Evolutionary conservation across 2,888 invertebrate species (phyloP).

Genomic region (Parnassius orleans): DNA sequence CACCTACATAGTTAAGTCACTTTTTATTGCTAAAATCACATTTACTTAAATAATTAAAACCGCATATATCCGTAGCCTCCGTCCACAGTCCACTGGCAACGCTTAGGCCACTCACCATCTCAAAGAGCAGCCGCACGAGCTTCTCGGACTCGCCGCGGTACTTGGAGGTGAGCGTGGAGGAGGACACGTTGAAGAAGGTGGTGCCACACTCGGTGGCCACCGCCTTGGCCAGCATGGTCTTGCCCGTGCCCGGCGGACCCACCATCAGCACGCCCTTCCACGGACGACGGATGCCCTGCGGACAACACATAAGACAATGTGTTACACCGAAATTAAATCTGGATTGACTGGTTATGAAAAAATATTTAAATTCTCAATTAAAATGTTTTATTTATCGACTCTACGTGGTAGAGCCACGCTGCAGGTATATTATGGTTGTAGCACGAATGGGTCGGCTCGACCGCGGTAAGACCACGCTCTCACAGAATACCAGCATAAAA

Average conservation of each 20-base stretch:
- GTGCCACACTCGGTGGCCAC: conserved; percentile 99
- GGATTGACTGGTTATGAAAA: no score
- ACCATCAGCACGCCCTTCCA: conserved; percentile 99
- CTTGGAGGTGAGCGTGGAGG: conserved; percentile 98
- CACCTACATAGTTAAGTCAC: not conserved
- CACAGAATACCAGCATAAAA: no score
- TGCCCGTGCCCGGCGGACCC: conserved; percentile 95
- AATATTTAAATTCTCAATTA: no score
- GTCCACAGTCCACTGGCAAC: not conserved
- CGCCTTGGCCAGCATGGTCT: conserved; percentile 98
- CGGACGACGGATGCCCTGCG: conserved; percentile 93
- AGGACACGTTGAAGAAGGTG: conserved; percentile 98
- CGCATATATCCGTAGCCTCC: not conserved
- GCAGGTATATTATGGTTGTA: no score
- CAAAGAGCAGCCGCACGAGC: conserved; percentile 96
- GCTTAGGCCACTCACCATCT: conserved; percentile 86
- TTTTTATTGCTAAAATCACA: not conserved
- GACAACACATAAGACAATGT: not conserved
- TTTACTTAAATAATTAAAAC: no score
- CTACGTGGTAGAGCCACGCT: no score
- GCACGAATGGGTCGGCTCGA: no score
- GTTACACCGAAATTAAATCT: no score
- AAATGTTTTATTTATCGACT: no score
- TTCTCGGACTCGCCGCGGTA: conserved; percentile 99
- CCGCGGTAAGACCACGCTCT: no score